These are phyloP conservation scores for Drosophila nr. perissopoda DNA, from an alignment of 2,888 invertebrate genomes.

Conservation along the genomic window DNA sequence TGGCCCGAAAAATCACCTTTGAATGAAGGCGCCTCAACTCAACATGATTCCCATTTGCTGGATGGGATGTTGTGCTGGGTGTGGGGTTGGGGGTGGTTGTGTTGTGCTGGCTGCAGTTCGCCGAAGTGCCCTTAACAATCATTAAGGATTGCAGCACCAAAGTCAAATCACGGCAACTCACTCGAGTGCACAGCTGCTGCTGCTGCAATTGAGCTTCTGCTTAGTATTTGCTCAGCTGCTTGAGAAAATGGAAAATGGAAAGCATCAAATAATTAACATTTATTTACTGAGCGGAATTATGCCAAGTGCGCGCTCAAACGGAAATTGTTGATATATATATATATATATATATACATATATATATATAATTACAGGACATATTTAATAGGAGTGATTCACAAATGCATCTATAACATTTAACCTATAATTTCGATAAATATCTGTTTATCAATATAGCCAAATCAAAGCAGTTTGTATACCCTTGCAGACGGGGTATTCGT, in stretches of 20 bases:
- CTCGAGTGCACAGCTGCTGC: conserved; percentile 24
- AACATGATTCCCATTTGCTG: conserved; percentile 29
- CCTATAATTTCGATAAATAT: not conserved
- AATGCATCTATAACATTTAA: no score
- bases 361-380: not conserved
- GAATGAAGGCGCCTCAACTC: conserved; percentile 37
- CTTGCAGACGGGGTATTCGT: not conserved
- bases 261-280: not conserved
- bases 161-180: conserved; percentile 17
- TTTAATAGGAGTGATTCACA: not conserved
- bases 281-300: not conserved
- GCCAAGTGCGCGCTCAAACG: not conserved
- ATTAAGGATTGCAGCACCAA: conserved; percentile 23
- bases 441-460: not conserved
- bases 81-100: not conserved
- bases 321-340: not conserved
- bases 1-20: conserved; percentile 28
- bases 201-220: not conserved
- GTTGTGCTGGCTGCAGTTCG: conserved; percentile 11
- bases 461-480: not conserved
- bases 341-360: no score
- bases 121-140: conserved; percentile 14
- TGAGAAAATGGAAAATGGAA: not conserved
- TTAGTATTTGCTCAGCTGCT: not conserved
- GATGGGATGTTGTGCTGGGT: not conserved